phyloP scores from a whole-genome alignment of 2,888 invertebrate species.

The Criorhina ranunculi region DNA sequence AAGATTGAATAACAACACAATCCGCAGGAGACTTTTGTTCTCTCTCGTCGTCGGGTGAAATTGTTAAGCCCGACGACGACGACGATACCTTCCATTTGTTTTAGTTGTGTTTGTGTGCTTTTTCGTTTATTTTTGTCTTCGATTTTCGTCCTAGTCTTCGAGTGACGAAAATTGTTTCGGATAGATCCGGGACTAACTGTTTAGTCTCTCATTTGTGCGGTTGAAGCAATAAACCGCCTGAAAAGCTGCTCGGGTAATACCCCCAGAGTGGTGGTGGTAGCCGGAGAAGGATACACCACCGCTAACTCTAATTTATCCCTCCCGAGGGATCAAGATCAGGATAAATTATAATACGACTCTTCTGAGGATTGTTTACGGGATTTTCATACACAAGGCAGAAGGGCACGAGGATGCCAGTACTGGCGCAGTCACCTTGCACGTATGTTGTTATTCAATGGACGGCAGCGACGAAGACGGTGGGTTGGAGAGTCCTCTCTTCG shows the following conservation, averaged over 20 bases:
- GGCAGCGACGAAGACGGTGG: neutral
- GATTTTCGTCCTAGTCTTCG: slow-evolving; percentile 40
- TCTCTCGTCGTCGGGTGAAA: slow-evolving; percentile 30
- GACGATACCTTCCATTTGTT: slow-evolving; percentile 26
- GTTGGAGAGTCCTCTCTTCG: slow-evolving; percentile 32
- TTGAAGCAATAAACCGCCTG: slow-evolving; percentile 67
- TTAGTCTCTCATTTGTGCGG: slow-evolving; percentile 67
- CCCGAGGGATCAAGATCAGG: slow-evolving; percentile 76
- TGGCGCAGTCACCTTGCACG: slow-evolving; percentile 51
- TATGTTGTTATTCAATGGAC: slow-evolving; percentile 37
- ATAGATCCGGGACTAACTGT: slow-evolving; percentile 60
- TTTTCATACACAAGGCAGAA: slow-evolving; percentile 56
- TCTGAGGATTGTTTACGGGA: slow-evolving; percentile 71
- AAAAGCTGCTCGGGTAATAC: slow-evolving; percentile 66
- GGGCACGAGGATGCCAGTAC: neutral
- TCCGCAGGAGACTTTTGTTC: slow-evolving; percentile 60
- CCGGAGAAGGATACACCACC: slow-evolving; percentile 56
- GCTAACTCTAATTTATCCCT: slow-evolving; percentile 78
- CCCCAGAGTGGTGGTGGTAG: slow-evolving; percentile 45
- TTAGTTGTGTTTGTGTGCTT: neutral
- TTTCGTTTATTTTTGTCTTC: slow-evolving; percentile 33
- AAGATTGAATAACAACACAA: slow-evolving; percentile 75
- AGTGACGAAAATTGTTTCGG: slow-evolving; percentile 69
- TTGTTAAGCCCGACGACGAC: slow-evolving; percentile 46
- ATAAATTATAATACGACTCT: slow-evolving; percentile 78